Evolutionary conservation across 2,113 vertebrate genomes (phyloP).

Genomic region (Crotalus helleri): DNA sequence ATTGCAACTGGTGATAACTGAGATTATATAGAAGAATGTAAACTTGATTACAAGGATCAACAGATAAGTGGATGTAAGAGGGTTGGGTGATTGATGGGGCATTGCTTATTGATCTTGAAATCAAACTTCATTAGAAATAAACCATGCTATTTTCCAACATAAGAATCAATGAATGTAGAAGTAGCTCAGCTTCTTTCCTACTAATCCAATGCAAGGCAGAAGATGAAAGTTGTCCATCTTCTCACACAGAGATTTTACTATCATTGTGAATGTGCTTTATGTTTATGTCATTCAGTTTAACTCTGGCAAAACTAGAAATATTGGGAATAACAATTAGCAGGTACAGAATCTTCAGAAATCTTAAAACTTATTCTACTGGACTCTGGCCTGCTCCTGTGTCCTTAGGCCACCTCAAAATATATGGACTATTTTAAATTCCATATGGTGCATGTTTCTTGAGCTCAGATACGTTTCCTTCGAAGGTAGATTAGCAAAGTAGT

Average conservation of each 20-base stretch:
- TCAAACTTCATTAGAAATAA: background rate
- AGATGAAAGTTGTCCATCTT: background rate
- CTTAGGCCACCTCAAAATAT: slow-evolving; percentile 28
- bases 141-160: background rate
- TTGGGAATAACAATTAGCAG: background rate
- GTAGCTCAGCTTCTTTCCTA: background rate
- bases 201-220: background rate
- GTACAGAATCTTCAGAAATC: background rate
- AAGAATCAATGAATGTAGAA: background rate
- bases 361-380: background rate
- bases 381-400: background rate
- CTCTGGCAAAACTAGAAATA: background rate
- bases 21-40: background rate
- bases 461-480: slow-evolving; percentile 82
- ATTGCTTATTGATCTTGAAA: background rate
- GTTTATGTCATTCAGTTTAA: background rate
- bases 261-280: background rate
- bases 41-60: background rate
- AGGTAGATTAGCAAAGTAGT: slow-evolving; percentile 84
- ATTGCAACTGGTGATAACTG: background rate
- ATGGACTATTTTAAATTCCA: slow-evolving; percentile 23
- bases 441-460: slow-evolving; percentile 3
- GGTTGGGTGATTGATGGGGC: background rate
- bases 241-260: background rate
- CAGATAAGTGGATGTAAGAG: background rate